Base-by-base conservation (phyloP, 2,113 vertebrate species). In the Upupa epops region DNA sequence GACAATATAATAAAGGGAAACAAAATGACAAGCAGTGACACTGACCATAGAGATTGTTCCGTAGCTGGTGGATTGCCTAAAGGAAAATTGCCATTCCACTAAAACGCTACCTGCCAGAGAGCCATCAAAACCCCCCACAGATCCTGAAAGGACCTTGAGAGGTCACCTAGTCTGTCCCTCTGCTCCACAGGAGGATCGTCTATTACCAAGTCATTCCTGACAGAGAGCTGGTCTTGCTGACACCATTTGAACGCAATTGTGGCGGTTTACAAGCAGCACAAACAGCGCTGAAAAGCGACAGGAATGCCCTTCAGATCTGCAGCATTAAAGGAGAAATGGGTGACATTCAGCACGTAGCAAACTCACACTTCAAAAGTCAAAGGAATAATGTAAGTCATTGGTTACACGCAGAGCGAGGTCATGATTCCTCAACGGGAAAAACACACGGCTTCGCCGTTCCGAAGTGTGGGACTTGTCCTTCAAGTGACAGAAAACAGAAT, bases 191-290 rank as follows among this genome's bases (percentile, higher is more conserved):
- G 36, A 88, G 63, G 68, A 85, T 75, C 32, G 22, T 63, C 85
- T 72, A 42, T 42, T 85, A 65, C 31, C 1, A 7, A 37, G 70
- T 64, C 34, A 24, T 19, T 95, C 75, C 81, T 70, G 75, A 36
- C 68, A 29, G 34, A 48, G 58, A 63, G 59, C 70, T 82, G 75
- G 17, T 76, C 74, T 77, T 1, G 2, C 61, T 81, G 75, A 10
- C 10, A 60, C 4, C 9, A 2, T 46, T 22, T 0, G 1, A 13
- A 29, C 0, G 1, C 0, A 1, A 42, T 4, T 18, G 40, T 6
- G 4, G 83, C 45, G 26, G 32, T 75, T 84, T 15, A 12, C 25
- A 11, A 51, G 65, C 69, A 64, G 66, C 49, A 17, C 77, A 49
- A 34, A 52, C 69, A 17, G 6, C 2, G 1, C 51, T 13, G 65